These are phyloP conservation scores for Craterocephalus amniculus DNA, from an alignment of 2,797 vertebrate genomes.

Conservation along the genomic window DNA sequence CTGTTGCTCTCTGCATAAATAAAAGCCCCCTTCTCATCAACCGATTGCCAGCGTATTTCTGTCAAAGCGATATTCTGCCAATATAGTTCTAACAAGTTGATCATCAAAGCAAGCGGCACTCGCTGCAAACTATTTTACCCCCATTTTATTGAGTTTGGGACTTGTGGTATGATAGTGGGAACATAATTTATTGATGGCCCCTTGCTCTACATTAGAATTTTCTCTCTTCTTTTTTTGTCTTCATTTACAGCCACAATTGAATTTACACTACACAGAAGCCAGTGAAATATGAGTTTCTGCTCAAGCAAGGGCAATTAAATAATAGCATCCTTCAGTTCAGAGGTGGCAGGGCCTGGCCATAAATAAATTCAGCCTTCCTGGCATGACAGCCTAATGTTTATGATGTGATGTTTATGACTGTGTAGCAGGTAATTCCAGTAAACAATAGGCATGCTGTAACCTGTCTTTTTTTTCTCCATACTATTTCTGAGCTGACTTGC, in stretches of 20 bases:
- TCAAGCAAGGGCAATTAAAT: slow-evolving; percentile 56
- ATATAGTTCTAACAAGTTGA: slow-evolving; percentile 50
- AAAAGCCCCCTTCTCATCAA: slow-evolving; percentile 20
- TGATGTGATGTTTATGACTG: slow-evolving; percentile 4
- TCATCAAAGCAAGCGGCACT: slow-evolving; percentile 37
- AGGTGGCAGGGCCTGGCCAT: slow-evolving; percentile 31
- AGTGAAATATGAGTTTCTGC: slow-evolving; percentile 50
- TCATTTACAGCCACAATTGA: slow-evolving; percentile 55
- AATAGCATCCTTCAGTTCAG: slow-evolving; percentile 32
- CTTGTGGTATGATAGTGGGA: slow-evolving; percentile 29
- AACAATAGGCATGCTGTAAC: slow-evolving; percentile 30
- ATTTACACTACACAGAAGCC: slow-evolving; percentile 36
- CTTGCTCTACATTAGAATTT: slow-evolving; percentile 44
- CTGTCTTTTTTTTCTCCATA: neutral
- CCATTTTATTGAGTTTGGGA: slow-evolving; percentile 58
- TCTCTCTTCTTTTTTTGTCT: slow-evolving; percentile 19
- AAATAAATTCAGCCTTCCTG: slow-evolving; percentile 21
- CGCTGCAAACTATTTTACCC: slow-evolving; percentile 43
- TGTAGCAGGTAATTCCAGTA: slow-evolving; percentile 36
- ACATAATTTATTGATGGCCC: slow-evolving; percentile 59
- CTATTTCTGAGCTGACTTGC: slow-evolving; percentile 28
- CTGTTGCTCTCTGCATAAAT: slow-evolving; percentile 32
- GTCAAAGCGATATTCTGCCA: slow-evolving; percentile 45
- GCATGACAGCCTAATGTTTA: slow-evolving; percentile 14
- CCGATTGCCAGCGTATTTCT: slow-evolving; percentile 52